These are phyloP conservation scores for Erpetoichthys calabaricus DNA, from an alignment of 2,797 vertebrate species.

Conservation along the genomic window DNA sequence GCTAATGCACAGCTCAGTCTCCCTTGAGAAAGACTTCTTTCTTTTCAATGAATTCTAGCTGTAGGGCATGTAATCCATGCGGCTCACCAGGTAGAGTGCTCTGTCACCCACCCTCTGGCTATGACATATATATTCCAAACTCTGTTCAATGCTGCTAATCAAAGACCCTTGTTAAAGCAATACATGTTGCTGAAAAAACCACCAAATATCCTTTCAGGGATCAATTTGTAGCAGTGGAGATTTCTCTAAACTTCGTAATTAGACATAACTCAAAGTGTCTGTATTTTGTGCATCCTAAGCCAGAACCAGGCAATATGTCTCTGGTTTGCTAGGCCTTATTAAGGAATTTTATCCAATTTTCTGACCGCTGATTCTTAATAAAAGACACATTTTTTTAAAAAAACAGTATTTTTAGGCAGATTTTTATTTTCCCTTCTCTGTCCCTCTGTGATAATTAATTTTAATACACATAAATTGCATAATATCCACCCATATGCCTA, in stretches of 20 bases:
- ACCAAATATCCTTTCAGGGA: background rate
- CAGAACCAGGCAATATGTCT: background rate
- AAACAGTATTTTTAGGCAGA: too few species aligned
- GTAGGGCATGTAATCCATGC: background rate
- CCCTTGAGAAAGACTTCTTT: background rate
- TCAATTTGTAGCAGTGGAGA: background rate
- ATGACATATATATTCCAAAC: constrained; percentile 1
- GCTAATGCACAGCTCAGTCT: background rate
- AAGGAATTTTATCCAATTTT: too few species aligned
- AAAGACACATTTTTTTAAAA: too few species aligned
- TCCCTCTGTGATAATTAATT: too few species aligned
- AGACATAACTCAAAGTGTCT: background rate
- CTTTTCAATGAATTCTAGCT: constrained; percentile 1
- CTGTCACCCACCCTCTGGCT: background rate
- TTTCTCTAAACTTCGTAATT: background rate
- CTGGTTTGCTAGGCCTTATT: too few species aligned
- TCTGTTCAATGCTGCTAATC: background rate
- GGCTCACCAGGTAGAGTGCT: background rate
- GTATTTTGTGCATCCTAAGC: background rate
- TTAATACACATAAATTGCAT: too few species aligned
- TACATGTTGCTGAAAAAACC: background rate
- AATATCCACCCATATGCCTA: too few species aligned
- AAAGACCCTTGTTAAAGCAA: background rate
- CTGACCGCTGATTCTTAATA: too few species aligned
- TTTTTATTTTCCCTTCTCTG: too few species aligned